Conservation (phyloP, 2,113 vertebrate genomes). For the Murina feae region DNA sequence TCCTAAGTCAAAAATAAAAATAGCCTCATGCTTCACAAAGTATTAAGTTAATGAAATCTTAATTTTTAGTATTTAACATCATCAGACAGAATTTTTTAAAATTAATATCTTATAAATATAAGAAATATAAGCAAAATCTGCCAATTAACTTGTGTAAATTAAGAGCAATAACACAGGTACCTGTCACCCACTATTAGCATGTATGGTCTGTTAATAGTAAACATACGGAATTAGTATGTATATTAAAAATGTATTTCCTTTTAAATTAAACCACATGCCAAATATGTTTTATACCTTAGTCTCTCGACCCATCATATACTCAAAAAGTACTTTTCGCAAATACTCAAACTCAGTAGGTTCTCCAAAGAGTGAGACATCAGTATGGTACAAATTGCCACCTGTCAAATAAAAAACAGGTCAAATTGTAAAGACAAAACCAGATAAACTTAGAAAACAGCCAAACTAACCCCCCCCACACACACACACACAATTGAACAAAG, state of each 20-base stretch:
- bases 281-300: conserved; percentile 88
- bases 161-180: background rate
- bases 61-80: conserved; percentile 13
- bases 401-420: conserved; percentile 60
- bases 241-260: conserved; percentile 7
- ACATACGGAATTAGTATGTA: background rate
- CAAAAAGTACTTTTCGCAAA: conserved; percentile 95
- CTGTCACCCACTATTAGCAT: background rate
- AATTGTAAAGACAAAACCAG: conserved; percentile 32
- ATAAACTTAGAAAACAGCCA: background rate
- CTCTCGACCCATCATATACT: conserved; percentile 99
- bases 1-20: conserved; percentile 1
- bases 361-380: conserved; percentile 81
- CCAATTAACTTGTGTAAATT: background rate
- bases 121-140: conserved; percentile 34
- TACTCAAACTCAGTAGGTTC: conserved; percentile 97
- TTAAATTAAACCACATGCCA: background rate
- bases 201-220: background rate
- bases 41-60: conserved; percentile 18
- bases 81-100: conserved; percentile 32
- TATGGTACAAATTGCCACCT: conserved; percentile 85
- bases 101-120: conserved; percentile 3
- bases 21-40: conserved; percentile 10
- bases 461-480: background rate
- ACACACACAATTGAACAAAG: background rate